A percentile compares a stretch with the other conserved stretches of the same genome.
Conservation (phyloP, 2,888 invertebrate species). For the Tenthredo livida region DNA sequence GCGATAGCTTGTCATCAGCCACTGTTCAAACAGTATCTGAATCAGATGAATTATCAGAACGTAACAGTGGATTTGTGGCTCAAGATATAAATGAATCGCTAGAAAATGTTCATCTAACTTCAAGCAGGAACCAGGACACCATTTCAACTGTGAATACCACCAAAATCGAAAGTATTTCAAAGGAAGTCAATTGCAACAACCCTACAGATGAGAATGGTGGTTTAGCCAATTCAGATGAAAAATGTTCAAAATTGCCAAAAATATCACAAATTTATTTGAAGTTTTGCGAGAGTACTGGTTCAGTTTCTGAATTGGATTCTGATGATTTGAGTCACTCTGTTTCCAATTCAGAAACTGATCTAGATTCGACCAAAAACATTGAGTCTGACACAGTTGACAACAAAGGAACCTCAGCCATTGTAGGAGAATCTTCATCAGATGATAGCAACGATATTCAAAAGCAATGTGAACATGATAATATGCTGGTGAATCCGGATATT, state of each 20-base stretch:
- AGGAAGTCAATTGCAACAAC: background rate
- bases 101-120: conserved; percentile 2
- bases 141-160: background rate
- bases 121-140: background rate
- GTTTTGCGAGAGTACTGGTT: background rate
- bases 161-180: background rate
- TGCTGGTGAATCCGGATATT: background rate
- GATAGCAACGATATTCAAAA: background rate
- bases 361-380: background rate
- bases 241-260: background rate
- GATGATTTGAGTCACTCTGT: conserved; percentile 56
- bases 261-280: background rate
- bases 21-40: background rate
- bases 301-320: conserved; percentile 57
- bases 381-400: background rate
- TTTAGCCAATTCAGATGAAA: background rate
- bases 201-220: background rate
- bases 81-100: background rate
- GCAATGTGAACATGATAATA: background rate
- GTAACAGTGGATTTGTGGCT: background rate
- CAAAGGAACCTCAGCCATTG: background rate
- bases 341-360: conserved; percentile 5
- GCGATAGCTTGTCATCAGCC: background rate
- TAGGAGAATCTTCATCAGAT: background rate
- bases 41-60: background rate